These are phyloP conservation scores for Drosophila burlai DNA, from an alignment of 1,140 invertebrate genomes.

Conservation along the genomic window DNA sequence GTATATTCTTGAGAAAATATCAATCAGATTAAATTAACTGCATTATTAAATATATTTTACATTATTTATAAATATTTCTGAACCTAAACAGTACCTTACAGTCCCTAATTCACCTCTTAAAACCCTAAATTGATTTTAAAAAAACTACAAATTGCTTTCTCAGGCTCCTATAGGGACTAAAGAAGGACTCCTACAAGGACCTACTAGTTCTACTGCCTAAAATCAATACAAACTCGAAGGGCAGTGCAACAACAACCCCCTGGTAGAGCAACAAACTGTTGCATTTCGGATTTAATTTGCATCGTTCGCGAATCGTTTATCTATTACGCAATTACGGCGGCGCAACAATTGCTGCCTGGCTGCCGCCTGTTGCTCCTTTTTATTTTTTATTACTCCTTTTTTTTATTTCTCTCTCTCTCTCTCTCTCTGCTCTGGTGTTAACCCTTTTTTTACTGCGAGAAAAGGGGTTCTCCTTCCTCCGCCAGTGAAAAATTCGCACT, in stretches of 20 bases:
- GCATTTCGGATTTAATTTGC: constrained; percentile 27
- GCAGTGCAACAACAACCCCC: constrained; percentile 3
- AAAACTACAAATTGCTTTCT: no score
- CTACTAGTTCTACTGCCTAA: background rate
- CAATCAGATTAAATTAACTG: no score
- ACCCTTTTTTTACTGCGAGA: background rate
- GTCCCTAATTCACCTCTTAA: no score
- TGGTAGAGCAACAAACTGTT: background rate
- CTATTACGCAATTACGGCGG: constrained; percentile 77
- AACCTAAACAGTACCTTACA: no score
- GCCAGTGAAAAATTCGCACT: constrained; percentile 17
- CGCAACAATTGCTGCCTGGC: constrained; percentile 50
- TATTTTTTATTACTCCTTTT: background rate
- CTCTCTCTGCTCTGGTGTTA: background rate
- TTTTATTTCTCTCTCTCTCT: background rate
- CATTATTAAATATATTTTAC: no score
- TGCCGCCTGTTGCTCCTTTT: constrained; percentile 64
- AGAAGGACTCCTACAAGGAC: no score
- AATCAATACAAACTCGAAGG: background rate
- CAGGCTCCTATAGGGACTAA: no score
- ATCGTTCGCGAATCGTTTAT: constrained; percentile 72
- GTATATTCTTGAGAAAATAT: no score
- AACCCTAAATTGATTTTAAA: no score
- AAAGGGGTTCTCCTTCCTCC: no score
- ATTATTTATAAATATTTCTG: no score